phyloP scores from a whole-genome alignment of 2,888 invertebrate genomes.

The Vannuccia rotundouncinata region DNA sequence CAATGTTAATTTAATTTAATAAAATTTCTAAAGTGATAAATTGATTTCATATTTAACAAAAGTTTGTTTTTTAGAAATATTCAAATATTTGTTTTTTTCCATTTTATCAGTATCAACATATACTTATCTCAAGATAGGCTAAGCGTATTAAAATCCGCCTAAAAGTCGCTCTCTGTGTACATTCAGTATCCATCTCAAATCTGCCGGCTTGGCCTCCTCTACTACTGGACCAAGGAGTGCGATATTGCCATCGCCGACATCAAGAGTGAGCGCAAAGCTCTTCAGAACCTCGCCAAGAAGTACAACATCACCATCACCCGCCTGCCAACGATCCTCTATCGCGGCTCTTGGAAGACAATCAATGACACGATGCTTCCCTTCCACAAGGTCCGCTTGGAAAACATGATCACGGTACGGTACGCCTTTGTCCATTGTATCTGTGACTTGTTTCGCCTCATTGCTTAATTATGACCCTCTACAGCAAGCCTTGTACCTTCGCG shows the following conservation, averaged over 20 bases:
- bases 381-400: constrained; percentile 52
- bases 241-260: constrained; percentile 52
- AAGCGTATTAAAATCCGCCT: no score
- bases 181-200: constrained; percentile 55
- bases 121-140: neutral
- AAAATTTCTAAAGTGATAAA: no score
- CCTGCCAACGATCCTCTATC: constrained; percentile 46
- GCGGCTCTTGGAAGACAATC: constrained; percentile 47
- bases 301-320: constrained; percentile 47
- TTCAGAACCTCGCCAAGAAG: constrained; percentile 48
- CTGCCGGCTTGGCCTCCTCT: constrained; percentile 52
- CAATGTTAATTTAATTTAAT: no score
- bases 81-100: neutral
- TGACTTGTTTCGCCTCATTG: neutral
- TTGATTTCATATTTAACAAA: neutral
- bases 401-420: constrained; percentile 52
- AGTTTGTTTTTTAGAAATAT: neutral
- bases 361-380: constrained; percentile 50
- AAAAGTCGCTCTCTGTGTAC: no score
- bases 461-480: constrained; percentile 40
- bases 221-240: constrained; percentile 55
- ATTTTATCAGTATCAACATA: neutral
- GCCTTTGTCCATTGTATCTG: no score
- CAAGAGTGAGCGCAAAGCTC: constrained; percentile 52
- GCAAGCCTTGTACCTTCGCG: constrained; percentile 52